These are phyloP conservation scores for Corythornis vintsioides DNA, from an alignment of 2,113 vertebrate genomes.

Conservation along the genomic window DNA sequence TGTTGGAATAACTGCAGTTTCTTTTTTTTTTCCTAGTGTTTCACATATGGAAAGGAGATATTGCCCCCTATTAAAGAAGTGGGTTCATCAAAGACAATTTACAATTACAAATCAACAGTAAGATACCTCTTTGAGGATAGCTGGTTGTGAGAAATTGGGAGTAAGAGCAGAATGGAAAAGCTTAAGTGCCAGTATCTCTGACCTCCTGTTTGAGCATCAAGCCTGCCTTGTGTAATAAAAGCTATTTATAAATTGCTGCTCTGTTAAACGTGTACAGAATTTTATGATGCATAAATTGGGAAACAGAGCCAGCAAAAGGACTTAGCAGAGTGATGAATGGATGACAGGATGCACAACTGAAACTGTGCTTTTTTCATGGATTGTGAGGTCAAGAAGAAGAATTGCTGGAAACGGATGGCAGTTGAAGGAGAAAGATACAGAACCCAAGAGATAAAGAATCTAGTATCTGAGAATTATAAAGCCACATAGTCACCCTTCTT, in stretches of 20 bases:
- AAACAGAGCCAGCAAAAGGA: background rate
- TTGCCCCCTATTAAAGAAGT: background rate
- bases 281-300: constrained; percentile 18
- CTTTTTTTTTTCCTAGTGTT: background rate
- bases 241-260: constrained; percentile 56
- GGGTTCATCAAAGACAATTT: background rate
- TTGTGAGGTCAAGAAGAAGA: constrained; percentile 31
- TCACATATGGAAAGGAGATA: background rate
- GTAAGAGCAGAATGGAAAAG: constrained; percentile 6
- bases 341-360: constrained; percentile 39
- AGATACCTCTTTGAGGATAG: background rate
- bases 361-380: constrained; percentile 46
- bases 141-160: background rate
- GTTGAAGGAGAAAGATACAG: background rate
- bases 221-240: constrained; percentile 45
- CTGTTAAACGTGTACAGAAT: constrained; percentile 46
- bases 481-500: background rate
- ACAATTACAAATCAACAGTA: background rate
- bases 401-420: constrained; percentile 5
- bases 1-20: background rate
- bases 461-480: background rate
- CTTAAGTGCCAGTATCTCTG: background rate
- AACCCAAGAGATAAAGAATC: background rate
- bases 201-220: constrained; percentile 23
- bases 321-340: constrained; percentile 30